Base-by-base conservation (phyloP, 2,888 invertebrate genomes). In the Pandemis cinnamomeana region DNA sequence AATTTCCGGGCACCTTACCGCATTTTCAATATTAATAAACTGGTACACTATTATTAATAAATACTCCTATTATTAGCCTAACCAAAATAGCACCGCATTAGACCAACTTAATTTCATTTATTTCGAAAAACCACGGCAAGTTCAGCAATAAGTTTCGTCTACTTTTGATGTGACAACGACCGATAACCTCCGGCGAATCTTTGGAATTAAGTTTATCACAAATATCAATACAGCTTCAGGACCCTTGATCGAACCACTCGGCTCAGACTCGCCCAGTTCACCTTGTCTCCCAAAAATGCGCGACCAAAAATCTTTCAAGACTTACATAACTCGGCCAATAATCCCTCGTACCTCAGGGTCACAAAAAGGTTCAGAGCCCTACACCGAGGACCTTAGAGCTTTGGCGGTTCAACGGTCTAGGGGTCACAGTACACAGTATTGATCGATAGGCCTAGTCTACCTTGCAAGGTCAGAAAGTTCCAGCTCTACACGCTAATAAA, bases 341-440 rank as follows among this genome's bases (percentile, higher is more conserved):
- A 63, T 63, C 46, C 63, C 63, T 20, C 10, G 58, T 27, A 27
- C 58, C 27, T 6, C 66, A 61, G 61, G 61, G 61, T 53, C 36
- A 41, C 41, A 6, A 41, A n/a, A 53, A 41, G 51, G 67, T 53
- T 67, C 67, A 69, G 46, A 46, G 72, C 41, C 68, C 72, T 63
- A 55, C 64, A 69, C 11, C 41, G 41, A 67, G 70, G 73, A 70
- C 70, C 70, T 71, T 55, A 71, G 20, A 70, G 73, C 69, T 71
- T 67, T 67, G 42, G 11, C 70, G 46, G 73, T 73, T 74, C 74
- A 71, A 67, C 67, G 74, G 74, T 74, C 74, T 71, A 55, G 67
- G 55, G 74, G 70, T 66, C 73, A 69, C 53, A 67, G 42, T 44
- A 36, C 68, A 66, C 46, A 46, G 46, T 46, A 70, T 71, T 61